Conservation (phyloP, 2,113 vertebrate genomes). For the Melanerpes aurifrons region DNA sequence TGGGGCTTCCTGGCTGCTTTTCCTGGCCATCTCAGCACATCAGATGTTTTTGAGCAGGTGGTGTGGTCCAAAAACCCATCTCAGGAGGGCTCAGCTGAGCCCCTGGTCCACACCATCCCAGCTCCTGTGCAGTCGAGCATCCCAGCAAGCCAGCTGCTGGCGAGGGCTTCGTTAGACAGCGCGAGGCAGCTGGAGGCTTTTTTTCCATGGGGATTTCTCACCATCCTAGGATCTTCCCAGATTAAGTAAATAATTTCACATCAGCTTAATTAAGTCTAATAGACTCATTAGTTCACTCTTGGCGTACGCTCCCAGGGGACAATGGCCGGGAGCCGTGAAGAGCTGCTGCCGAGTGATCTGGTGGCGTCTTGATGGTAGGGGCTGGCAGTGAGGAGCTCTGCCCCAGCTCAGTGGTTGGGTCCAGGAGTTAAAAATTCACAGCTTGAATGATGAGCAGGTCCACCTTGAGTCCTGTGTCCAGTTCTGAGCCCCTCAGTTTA, state of each 20-base stretch:
- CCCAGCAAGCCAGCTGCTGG: neutral
- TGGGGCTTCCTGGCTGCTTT: neutral
- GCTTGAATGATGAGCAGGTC: rapidly evolving
- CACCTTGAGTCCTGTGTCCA: no score
- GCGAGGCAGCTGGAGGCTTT: neutral
- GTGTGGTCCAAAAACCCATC: neutral
- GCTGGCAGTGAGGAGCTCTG: neutral
- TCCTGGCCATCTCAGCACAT: neutral
- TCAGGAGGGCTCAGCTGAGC: neutral
- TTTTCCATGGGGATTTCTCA: constrained; percentile 43
- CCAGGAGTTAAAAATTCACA: neutral
- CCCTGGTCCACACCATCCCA: rapidly evolving
- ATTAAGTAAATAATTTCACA: constrained; percentile 76
- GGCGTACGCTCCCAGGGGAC: constrained; percentile 10
- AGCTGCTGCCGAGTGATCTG: constrained; percentile 23
- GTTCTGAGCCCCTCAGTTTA: no score
- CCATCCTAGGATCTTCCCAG: constrained; percentile 59
- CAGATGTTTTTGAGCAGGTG: neutral
- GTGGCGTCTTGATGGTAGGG: neutral
- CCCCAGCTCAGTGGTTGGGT: neutral
- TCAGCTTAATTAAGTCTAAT: constrained; percentile 78
- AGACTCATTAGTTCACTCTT: constrained; percentile 76
- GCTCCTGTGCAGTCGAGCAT: rapidly evolving
- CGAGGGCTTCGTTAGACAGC: rapidly evolving
- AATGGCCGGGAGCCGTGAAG: constrained; percentile 54